Conservation (phyloP, 1,140 invertebrate species). For the Xylocopa sonorina region DNA sequence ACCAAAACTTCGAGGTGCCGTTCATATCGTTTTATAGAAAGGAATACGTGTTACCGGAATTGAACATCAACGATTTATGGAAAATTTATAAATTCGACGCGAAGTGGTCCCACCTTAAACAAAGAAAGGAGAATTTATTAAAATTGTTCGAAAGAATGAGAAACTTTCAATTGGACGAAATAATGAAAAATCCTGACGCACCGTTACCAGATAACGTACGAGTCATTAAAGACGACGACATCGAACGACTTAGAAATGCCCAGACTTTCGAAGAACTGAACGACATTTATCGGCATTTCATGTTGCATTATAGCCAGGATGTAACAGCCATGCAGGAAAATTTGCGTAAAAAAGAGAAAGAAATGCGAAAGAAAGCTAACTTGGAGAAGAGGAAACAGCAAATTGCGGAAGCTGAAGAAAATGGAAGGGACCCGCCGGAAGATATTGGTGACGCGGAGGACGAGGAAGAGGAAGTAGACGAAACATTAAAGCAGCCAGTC, state of each 20-base stretch:
- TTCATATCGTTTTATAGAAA: constrained; percentile 99
- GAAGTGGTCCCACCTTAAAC: constrained; percentile 96
- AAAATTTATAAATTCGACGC: constrained; percentile 98
- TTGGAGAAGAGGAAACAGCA: constrained; percentile 76
- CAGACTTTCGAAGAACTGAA: constrained; percentile 95
- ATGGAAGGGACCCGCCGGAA: constrained; percentile 83
- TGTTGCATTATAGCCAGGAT: constrained; percentile 94
- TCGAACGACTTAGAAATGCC: constrained; percentile 90
- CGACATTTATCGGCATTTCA: constrained; percentile 96
- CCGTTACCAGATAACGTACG: constrained; percentile 92
- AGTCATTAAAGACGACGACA: constrained; percentile 92
- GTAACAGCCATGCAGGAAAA: constrained; percentile 92
- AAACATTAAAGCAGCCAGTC: constrained; percentile 91
- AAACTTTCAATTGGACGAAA: constrained; percentile 92
- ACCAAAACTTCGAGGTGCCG: constrained; percentile 97
- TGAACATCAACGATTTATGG: constrained; percentile 98
- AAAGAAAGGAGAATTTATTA: constrained; percentile 92
- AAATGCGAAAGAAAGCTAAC: constrained; percentile 81
- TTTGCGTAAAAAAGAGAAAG: constrained; percentile 83
- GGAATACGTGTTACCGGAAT: constrained; percentile 97
- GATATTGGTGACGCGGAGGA: constrained; percentile 82
- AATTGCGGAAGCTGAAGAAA: constrained; percentile 84
- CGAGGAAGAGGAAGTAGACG: constrained; percentile 83
- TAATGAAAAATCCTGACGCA: constrained; percentile 92
- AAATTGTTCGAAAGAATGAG: constrained; percentile 96